These are phyloP conservation scores for Falco berigora DNA, from an alignment of 2,797 vertebrate genomes.

Conservation along the genomic window DNA sequence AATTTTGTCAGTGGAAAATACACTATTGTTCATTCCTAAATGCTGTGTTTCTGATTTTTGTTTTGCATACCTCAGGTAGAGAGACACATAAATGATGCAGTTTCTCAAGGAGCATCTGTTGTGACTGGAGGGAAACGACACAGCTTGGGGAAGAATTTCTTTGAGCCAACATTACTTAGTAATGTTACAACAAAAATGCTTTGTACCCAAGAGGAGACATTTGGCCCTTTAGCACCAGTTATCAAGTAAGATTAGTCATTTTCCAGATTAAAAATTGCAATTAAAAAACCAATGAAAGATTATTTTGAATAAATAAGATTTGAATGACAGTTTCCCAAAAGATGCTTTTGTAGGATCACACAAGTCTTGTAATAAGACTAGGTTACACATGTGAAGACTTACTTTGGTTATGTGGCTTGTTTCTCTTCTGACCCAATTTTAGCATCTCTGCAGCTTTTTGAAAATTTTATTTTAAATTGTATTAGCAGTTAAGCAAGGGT, in stretches of 20 bases:
- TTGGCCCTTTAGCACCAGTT: conserved; percentile 90
- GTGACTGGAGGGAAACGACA: conserved; percentile 87
- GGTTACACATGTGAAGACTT: background rate
- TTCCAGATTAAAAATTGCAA: background rate
- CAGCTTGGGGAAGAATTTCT: conserved; percentile 82
- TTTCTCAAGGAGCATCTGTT: conserved; percentile 83
- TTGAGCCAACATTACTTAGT: conserved; percentile 89
- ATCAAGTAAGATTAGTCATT: conserved; percentile 78
- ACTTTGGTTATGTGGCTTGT: background rate
- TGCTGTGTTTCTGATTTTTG: background rate
- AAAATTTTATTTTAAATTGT: background rate
- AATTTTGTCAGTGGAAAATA: background rate
- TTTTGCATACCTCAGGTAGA: conserved; percentile 76
- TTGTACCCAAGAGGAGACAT: conserved; percentile 88
- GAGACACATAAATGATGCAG: conserved; percentile 84
- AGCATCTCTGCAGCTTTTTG: background rate
- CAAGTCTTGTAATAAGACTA: background rate
- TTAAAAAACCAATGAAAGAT: background rate
- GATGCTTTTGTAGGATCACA: background rate
- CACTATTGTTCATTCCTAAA: background rate
- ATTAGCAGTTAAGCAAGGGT: background rate
- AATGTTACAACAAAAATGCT: conserved; percentile 86
- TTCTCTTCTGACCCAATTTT: background rate
- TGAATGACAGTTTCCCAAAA: background rate
- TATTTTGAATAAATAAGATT: background rate